Evolutionary conservation across 2,113 vertebrate genomes (phyloP), one percentile per base, ranked within the genome.

Genomic region (Miniopterus natalensis): DNA sequence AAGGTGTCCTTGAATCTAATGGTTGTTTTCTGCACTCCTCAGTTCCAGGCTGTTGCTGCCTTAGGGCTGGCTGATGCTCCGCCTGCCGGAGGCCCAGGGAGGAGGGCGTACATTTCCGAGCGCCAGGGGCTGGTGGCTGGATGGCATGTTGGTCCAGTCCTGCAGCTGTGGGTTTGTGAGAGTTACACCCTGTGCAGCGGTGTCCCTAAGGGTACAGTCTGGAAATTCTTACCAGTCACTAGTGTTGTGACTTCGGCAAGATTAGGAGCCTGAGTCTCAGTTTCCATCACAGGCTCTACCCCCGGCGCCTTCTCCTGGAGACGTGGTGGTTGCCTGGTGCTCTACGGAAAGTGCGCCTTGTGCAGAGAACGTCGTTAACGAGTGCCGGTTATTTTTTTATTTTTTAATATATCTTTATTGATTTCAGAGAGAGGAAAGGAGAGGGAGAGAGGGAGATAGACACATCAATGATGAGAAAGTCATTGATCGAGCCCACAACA

Each of bases 1-100:
- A 88, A 61, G 47, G 65, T 66, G 59, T 71, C 80, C 65, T 96
- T 80, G 93, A 92, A 95, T 90, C 84, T 92, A 87, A 87, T 3
- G 36, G 78, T 59, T 23, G 59, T 92, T 68, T 61, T 89, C 88
- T 80, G n/a, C 5, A 53, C 51, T 79, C n/a, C 79, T 77, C 77
- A 70, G 27, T 95, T 93, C 80, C 4, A 31, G 53, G 42, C n/a
- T 90, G 63, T 75, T 65, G 92, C 45, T 87, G 42, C 12, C 8
- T 71, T 81, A 59, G 25, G 93, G 71, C 42, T 68, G n/a, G 51
- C 55, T 86, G n/a, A 89, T 93, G 85, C 36, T 36, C 36, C 36
- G 36, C 36, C 36, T 36, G 36, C 36, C 36, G 36, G 36, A 36
- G 36, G 36, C 36, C 36, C 36, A 36, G 36, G 36, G 36, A 71